phyloP scores from a whole-genome alignment of 2,888 invertebrate genomes.

The Penaeus monodon region DNA sequence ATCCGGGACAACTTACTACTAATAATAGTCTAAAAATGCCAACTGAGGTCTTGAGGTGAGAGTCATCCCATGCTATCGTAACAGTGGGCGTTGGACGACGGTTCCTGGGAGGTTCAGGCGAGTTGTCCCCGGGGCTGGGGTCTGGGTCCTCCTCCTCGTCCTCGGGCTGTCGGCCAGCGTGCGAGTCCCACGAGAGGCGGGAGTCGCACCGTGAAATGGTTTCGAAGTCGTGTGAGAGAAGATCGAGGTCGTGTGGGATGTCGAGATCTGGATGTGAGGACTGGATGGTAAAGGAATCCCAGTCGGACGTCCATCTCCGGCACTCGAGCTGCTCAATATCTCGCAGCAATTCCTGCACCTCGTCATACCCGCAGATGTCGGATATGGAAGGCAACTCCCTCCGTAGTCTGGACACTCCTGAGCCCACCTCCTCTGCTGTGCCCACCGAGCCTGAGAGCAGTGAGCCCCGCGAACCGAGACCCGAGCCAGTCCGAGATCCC shows the following conservation, averaged over 20 bases:
- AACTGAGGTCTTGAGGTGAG: constrained; percentile 64
- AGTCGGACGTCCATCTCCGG: constrained; percentile 64
- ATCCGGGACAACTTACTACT: constrained; percentile 53
- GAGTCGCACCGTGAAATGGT: constrained; percentile 63
- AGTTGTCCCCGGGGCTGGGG: constrained; percentile 40
- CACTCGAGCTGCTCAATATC: constrained; percentile 65
- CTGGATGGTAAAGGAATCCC: constrained; percentile 65
- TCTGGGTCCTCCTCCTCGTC: constrained; percentile 59
- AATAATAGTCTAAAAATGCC: constrained; percentile 64
- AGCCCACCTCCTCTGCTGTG: constrained; percentile 63
- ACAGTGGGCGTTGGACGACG: constrained; percentile 58
- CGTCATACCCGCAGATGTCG: constrained; percentile 64
- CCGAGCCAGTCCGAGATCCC: constrained; percentile 56
- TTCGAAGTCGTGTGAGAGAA: constrained; percentile 59
- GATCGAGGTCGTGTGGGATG: constrained; percentile 61
- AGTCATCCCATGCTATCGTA: constrained; percentile 64
- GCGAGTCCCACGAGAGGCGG: constrained; percentile 64
- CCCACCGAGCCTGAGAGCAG: constrained; percentile 61
- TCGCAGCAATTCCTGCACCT: constrained; percentile 64
- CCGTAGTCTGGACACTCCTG: constrained; percentile 59
- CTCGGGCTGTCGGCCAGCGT: constrained; percentile 61
- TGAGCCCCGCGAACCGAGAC: constrained; percentile 63
- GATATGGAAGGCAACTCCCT: constrained; percentile 64
- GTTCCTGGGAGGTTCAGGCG: constrained; percentile 32
- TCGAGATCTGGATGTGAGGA: constrained; percentile 64